Evolutionary conservation across 2,113 vertebrate genomes (phyloP).

Genomic region (Nanorana parkeri): DNA sequence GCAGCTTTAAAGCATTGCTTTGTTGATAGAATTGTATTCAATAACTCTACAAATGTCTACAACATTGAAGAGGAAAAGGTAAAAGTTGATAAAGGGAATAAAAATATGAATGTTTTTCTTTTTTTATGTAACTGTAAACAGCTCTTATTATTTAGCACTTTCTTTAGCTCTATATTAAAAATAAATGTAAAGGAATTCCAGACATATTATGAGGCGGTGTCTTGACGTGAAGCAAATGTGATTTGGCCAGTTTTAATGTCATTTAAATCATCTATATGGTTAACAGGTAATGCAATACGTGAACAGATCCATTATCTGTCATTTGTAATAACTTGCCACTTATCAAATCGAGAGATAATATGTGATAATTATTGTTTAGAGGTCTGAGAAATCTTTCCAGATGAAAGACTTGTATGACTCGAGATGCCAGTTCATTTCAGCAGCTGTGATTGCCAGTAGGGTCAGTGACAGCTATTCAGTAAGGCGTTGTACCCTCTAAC

Average conservation of each 20-base stretch:
- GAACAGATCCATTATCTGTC: too few relatives aligned
- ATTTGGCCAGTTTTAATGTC: background rate
- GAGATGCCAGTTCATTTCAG: too few relatives aligned
- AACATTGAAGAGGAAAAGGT: background rate
- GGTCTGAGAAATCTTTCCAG: too few relatives aligned
- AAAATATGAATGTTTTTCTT: conserved; percentile 9
- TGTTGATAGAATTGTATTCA: background rate
- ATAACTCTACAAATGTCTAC: background rate
- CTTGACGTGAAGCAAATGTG: background rate
- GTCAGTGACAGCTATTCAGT: too few relatives aligned
- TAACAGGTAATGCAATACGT: too few relatives aligned
- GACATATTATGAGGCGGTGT: background rate
- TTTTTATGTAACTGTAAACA: background rate
- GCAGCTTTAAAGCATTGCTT: conserved; percentile 26
- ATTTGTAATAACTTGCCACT: too few relatives aligned
- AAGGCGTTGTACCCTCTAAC: too few relatives aligned
- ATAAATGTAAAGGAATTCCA: conserved; percentile 9
- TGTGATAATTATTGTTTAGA: too few relatives aligned
- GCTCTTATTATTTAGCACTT: conserved; percentile 5
- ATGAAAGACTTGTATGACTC: too few relatives aligned
- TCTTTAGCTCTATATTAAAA: conserved; percentile 15
- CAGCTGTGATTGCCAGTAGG: too few relatives aligned
- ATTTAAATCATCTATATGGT: too few relatives aligned
- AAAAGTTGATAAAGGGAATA: conserved; percentile 46
- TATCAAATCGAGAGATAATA: too few relatives aligned